These are phyloP conservation scores for Passer montanus DNA, from an alignment of 2,113 vertebrate species.

Conservation along the genomic window DNA sequence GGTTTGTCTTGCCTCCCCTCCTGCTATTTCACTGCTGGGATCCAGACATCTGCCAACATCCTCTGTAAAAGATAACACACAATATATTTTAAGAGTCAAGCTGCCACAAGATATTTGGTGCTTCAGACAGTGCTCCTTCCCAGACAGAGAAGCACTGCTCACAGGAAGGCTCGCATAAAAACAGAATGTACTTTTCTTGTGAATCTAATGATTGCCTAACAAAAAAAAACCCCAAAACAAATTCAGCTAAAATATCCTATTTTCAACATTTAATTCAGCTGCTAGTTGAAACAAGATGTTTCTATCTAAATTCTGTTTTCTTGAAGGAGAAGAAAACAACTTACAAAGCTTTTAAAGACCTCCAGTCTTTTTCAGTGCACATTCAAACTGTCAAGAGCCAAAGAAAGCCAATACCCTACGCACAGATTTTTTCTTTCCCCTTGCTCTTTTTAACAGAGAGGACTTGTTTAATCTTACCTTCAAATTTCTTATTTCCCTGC, in stretches of 20 bases:
- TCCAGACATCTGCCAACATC: neutral
- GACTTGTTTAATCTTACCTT: slow-evolving; percentile 19
- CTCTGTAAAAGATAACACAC: neutral
- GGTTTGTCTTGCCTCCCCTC: neutral
- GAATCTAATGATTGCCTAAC: neutral
- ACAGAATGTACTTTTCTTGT: slow-evolving; percentile 3
- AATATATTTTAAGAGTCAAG: neutral
- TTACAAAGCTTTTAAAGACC: neutral
- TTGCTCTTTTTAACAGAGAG: neutral
- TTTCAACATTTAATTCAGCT: neutral
- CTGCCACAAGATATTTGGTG: neutral
- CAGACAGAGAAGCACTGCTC: neutral
- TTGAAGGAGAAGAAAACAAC: neutral
- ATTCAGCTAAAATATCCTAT: neutral
- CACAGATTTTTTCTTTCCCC: neutral
- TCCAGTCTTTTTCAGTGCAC: neutral
- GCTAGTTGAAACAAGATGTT: neutral
- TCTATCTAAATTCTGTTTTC: neutral
- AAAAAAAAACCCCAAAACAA: neutral
- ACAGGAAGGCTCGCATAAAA: neutral
- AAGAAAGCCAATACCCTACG: neutral
- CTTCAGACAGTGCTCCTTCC: neutral
- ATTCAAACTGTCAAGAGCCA: neutral
- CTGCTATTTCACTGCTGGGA: neutral
- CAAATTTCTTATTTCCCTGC: neutral